phyloP scores from a whole-genome alignment of 2,113 vertebrate species.

The Pipa parva region DNA sequence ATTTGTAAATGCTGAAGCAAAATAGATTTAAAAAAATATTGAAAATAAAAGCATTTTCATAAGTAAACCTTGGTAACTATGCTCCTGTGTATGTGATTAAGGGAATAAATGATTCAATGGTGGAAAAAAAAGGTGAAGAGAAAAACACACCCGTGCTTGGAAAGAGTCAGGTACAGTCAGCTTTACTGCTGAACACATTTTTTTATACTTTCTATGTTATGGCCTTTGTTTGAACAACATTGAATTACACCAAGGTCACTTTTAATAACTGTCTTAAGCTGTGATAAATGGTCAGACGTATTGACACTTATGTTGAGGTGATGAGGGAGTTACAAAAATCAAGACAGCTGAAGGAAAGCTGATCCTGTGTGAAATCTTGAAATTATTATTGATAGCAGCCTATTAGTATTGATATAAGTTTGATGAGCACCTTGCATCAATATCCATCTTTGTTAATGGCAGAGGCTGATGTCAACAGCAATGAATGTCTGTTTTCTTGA shows the following conservation, averaged over 20 bases:
- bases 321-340: slow-evolving; percentile 61
- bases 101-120: not conserved
- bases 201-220: slow-evolving; percentile 74
- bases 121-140: slow-evolving; percentile 40
- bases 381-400: slow-evolving; percentile 95
- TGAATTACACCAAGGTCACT: slow-evolving; percentile 96
- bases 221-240: slow-evolving; percentile 79
- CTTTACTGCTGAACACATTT: slow-evolving; percentile 53
- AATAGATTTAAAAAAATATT: too few relatives aligned
- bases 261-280: slow-evolving; percentile 92
- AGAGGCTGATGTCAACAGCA: slow-evolving; percentile 55
- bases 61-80: too few relatives aligned
- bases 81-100: too few relatives aligned
- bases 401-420: slow-evolving; percentile 97
- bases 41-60: too few relatives aligned
- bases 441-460: slow-evolving; percentile 65
- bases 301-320: slow-evolving; percentile 74
- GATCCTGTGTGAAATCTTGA: slow-evolving; percentile 68
- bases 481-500: slow-evolving; percentile 1
- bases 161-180: slow-evolving; percentile 43
- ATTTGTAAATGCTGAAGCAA: too few relatives aligned
- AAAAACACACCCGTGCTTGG: slow-evolving; percentile 47
- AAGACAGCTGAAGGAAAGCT: slow-evolving; percentile 59
- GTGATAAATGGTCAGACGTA: slow-evolving; percentile 76
- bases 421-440: slow-evolving; percentile 76